These are phyloP conservation scores for Meteorus colon DNA, from an alignment of 2,888 invertebrate genomes.

Conservation along the genomic window DNA sequence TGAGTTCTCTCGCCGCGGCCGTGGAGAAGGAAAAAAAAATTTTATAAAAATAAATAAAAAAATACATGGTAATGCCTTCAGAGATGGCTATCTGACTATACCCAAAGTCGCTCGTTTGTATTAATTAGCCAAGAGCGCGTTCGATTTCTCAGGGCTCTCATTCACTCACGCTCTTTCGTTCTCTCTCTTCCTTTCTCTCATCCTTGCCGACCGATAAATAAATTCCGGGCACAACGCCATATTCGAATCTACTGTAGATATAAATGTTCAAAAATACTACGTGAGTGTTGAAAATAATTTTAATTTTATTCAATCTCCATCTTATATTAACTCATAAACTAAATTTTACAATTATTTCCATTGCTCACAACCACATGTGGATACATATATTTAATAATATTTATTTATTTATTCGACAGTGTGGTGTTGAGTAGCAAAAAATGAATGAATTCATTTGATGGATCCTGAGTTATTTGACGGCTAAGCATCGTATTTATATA, in stretches of 20 bases:
- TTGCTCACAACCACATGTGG: conserved; percentile 5
- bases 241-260: conserved; percentile 10
- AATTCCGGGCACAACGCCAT: conserved; percentile 2
- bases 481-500: neutral
- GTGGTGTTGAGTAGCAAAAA: conserved; percentile 20
- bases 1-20: conserved; percentile 35
- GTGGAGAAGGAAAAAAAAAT: conserved; percentile 4
- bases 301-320: conserved; percentile 37
- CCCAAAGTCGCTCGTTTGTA: conserved; percentile 44
- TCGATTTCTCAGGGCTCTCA: conserved; percentile 42
- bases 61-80: conserved; percentile 38
- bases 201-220: conserved; percentile 20
- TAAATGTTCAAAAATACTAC: neutral
- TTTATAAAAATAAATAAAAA: conserved; percentile 19
- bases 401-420: neutral
- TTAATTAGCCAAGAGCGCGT: conserved; percentile 48
- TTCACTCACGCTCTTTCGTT: neutral
- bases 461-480: conserved; percentile 31
- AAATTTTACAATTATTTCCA: conserved; percentile 29
- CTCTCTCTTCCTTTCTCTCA: conserved; percentile 20
- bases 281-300: conserved; percentile 25
- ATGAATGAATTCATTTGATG: conserved; percentile 34
- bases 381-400: conserved; percentile 8
- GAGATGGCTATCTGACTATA: conserved; percentile 41
- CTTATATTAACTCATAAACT: conserved; percentile 25